Conservation (phyloP, 2,797 vertebrate species). For the Ptychadena robeensis region DNA sequence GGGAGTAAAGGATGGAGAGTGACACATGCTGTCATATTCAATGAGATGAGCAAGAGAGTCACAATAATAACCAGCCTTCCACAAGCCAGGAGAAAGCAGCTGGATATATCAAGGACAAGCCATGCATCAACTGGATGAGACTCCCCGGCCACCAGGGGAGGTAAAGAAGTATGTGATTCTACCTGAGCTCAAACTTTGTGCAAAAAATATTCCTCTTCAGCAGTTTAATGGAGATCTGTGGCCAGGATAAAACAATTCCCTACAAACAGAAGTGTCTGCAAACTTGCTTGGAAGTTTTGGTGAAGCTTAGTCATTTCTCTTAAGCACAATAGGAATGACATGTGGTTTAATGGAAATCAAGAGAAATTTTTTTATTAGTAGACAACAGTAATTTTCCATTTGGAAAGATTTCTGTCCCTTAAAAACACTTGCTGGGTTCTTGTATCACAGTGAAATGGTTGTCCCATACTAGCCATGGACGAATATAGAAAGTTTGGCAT, state of each 20-base stretch:
- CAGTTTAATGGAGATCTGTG: background rate
- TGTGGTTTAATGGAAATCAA: too few species aligned
- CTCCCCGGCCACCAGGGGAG: conserved; percentile 13
- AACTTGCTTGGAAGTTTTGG: background rate
- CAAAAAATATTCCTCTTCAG: conserved; percentile 3
- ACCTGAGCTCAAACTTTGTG: conserved; percentile 3
- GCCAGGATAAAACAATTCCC: background rate
- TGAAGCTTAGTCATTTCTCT: background rate
- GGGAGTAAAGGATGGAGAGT: conserved; percentile 15
- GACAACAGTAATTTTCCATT: too few species aligned
- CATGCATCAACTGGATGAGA: conserved; percentile 36
- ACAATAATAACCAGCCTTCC: conserved; percentile 16
- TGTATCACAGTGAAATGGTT: too few species aligned
- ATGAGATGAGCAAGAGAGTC: conserved; percentile 27
- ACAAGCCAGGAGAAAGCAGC: conserved; percentile 19
- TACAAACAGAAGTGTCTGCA: background rate
- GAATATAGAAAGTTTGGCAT: too few species aligned
- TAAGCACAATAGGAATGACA: too few species aligned
- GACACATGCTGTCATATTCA: conserved; percentile 30
- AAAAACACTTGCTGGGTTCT: too few species aligned
- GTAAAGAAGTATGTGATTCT: background rate
- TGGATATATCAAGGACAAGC: conserved; percentile 25
- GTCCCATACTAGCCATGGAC: too few species aligned
- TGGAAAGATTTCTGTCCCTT: too few species aligned
- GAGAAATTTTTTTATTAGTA: too few species aligned